Percentiles rank a stretch among this genome's conserved stretches.
Conservation (phyloP, 2,797 vertebrate species). For the Ispidina lecontei region DNA sequence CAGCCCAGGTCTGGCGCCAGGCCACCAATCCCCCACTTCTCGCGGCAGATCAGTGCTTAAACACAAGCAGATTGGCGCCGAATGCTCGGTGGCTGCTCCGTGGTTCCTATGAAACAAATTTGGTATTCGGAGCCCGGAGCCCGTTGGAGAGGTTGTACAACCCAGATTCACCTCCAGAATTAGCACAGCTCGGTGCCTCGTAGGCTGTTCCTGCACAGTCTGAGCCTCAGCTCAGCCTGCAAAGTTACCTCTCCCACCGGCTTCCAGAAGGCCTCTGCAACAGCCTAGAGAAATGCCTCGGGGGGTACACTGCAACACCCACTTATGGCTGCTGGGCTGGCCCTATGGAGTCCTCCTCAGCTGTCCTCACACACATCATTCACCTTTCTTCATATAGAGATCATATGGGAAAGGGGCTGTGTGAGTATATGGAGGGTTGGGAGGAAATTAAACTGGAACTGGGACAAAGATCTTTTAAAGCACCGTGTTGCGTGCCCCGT, state of each 20-base stretch:
- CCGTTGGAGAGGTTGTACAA: slow-evolving; percentile 1
- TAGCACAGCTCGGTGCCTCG: not conserved
- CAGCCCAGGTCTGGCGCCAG: slow-evolving; percentile 55
- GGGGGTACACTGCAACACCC: not conserved
- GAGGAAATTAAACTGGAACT: slow-evolving; percentile 63
- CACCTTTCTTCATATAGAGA: not conserved
- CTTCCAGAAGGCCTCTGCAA: not conserved
- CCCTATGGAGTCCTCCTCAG: not conserved
- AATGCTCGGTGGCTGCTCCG: slow-evolving; percentile 11
- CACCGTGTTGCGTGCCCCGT: not conserved
- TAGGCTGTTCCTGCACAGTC: not conserved
- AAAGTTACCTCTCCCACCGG: slow-evolving; percentile 12
- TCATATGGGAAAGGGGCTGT: slow-evolving; percentile 10
- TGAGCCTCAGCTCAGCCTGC: not conserved
- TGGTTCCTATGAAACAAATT: slow-evolving; percentile 4
- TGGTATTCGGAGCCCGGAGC: slow-evolving; percentile 12
- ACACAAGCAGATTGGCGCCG: slow-evolving; percentile 53
- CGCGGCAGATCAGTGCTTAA: not conserved
- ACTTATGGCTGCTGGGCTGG: not conserved
- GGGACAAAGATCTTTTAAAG: slow-evolving; percentile 46
- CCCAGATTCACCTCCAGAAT: slow-evolving; percentile 46
- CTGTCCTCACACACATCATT: not conserved
- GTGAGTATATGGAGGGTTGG: not conserved
- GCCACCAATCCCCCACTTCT: slow-evolving; percentile 59
- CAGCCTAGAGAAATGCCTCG: not conserved